Percentiles rank a stretch among this genome's conserved stretches.
These are phyloP conservation scores for Onychomys torridus DNA, from an alignment of 2,797 vertebrate species.

Conservation along the genomic window DNA sequence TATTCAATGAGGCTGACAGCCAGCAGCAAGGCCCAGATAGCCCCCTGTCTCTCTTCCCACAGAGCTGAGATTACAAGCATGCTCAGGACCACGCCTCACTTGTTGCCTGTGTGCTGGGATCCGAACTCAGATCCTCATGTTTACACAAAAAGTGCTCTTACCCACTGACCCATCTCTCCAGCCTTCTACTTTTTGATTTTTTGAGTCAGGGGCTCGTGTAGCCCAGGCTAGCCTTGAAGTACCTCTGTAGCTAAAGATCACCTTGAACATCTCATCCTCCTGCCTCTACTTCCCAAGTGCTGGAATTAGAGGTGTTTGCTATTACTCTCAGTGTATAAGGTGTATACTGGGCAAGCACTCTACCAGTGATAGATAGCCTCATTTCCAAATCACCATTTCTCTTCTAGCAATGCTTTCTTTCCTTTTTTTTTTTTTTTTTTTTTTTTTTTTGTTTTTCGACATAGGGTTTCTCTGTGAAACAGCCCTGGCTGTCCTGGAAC, in stretches of 20 bases:
- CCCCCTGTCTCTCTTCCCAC: neutral
- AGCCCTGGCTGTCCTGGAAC: too few relatives aligned
- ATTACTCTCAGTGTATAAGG: neutral
- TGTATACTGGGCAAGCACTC: neutral
- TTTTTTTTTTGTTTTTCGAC: too few relatives aligned
- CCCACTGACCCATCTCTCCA: neutral
- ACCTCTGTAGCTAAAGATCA: neutral
- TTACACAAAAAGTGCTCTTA: neutral
- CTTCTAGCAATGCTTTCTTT: neutral
- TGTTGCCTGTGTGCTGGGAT: neutral
- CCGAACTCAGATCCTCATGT: neutral
- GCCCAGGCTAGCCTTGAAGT: neutral
- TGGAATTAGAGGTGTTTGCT: neutral
- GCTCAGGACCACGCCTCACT: neutral
- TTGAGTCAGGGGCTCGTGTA: neutral
- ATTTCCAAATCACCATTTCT: neutral
- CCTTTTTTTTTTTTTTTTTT: neutral
- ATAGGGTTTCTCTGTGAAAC: too few relatives aligned
- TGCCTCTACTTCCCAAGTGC: neutral
- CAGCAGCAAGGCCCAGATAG: neutral
- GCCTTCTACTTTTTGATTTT: neutral
- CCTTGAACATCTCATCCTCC: neutral
- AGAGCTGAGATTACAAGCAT: neutral
- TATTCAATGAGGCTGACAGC: neutral
- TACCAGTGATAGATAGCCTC: neutral